Evolutionary conservation across 1,140 invertebrate genomes (phyloP).

Genomic region (Caenorhabditis tropicalis): DNA sequence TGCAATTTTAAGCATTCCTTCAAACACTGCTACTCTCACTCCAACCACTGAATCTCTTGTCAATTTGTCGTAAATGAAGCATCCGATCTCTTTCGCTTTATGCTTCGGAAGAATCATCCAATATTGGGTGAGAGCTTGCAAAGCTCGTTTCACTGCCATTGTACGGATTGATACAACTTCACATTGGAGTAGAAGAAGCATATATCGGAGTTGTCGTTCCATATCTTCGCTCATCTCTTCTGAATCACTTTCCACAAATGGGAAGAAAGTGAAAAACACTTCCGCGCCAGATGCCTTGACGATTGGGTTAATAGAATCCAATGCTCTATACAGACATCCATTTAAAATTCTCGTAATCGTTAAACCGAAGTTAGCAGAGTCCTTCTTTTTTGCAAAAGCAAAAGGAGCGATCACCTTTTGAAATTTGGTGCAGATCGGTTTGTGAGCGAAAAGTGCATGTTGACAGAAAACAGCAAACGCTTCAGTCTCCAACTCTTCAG

Average conservation of each 20-base stretch:
- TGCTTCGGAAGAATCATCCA: background rate
- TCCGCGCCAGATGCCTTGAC: background rate
- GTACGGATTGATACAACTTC: background rate
- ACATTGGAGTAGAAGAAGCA: background rate
- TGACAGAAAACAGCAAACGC: background rate
- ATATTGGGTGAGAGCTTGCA: background rate
- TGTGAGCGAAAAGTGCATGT: background rate
- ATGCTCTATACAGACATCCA: background rate
- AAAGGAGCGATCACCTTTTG: background rate
- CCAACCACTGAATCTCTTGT: background rate
- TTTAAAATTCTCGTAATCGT: background rate
- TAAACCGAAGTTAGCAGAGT: background rate
- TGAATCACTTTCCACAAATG: background rate
- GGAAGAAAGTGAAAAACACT: slow-evolving; percentile 12
- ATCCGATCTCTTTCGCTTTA: background rate
- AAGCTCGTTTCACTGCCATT: background rate
- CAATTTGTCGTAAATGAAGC: background rate
- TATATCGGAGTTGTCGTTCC: background rate
- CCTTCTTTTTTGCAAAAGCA: background rate
- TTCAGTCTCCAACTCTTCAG: background rate
- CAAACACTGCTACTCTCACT: background rate
- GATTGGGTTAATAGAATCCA: background rate
- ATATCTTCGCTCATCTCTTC: background rate
- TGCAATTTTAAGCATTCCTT: background rate
- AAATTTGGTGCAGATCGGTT: background rate